These are phyloP conservation scores for Phengaris alcon DNA, from an alignment of 2,888 invertebrate genomes.

Conservation along the genomic window DNA sequence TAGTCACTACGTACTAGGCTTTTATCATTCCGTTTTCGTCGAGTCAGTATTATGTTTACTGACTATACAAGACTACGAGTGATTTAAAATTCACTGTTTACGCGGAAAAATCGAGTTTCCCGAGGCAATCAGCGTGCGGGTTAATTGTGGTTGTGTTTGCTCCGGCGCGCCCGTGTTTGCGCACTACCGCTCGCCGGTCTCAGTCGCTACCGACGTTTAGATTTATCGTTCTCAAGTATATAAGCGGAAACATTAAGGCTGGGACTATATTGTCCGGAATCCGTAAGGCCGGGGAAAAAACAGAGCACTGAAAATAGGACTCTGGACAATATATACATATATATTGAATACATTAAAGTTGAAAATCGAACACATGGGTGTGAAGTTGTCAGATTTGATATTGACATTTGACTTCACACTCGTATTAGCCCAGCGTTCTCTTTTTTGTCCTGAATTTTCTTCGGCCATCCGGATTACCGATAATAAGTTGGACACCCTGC, in stretches of 20 bases:
- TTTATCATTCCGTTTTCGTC: not conserved
- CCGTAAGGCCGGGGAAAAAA: no score
- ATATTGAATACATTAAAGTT: no score
- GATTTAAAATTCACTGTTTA: conserved; percentile 21
- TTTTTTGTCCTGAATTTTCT: no score
- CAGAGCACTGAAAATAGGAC: no score
- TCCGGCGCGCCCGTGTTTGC: conserved; percentile 49
- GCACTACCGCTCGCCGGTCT: conserved; percentile 47
- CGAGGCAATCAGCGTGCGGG: conserved; percentile 43
- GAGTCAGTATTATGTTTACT: not conserved
- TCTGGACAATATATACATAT: no score
- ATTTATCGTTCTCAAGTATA: conserved; percentile 15
- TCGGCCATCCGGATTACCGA: no score
- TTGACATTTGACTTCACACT: no score
- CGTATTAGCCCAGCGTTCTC: no score
- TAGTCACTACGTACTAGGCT: not conserved
- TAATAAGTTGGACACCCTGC: no score
- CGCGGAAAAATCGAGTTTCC: conserved; percentile 20
- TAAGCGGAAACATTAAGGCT: not conserved
- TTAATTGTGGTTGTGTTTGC: conserved; percentile 62
- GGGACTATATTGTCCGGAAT: no score
- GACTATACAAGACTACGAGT: not conserved
- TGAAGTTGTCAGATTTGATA: no score
- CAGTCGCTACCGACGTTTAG: conserved; percentile 40
- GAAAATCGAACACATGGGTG: no score